Base-by-base conservation (phyloP, 2,888 invertebrate species). In the Tipula unca region DNA sequence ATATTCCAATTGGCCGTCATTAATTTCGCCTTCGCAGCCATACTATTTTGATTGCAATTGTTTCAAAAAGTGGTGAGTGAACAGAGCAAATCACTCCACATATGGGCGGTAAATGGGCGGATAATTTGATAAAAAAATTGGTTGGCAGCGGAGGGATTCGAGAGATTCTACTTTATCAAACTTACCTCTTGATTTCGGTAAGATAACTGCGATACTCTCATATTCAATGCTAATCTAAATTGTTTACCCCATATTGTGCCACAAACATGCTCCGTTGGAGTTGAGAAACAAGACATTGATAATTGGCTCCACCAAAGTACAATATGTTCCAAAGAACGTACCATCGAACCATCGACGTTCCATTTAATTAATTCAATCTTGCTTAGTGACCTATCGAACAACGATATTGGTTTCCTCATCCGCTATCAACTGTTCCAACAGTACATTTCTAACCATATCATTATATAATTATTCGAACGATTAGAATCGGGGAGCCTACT, bases 61-160 rank as follows among this genome's bases (percentile, higher is more conserved):
- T 96, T 96, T 88, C 94, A 95, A 13, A 96, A 90, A 0, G 92
- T 93, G 0, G 95, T 94, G 83, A 96, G 90, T 87, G 95, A 94
- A 88, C 94, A 94, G 29, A 96, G 92, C 89, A 95, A 87, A 35
- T 89, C 89, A n/a, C 89, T 88, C 91, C 91, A 91, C 4, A 90
- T 88, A 0, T 88, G 89, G 3, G 90, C 90, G 4, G 89, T 89
- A 17, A 88, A 87, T 1, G 91, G 90, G 6, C 90, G 25, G 25
- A n/a, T n/a, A 3, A 10, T 13, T 91, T 54, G 1, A 85, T 20
- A 3, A 6, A 35, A 69, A 69, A 48, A 17, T 17, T 69, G 25
- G 2, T 13, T 94, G 94, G 94, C 94, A 94, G 94, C 94, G 94
- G 95, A 95, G 95, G 95, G 95, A 95, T 95, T 95, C 95, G 95